A percentile compares a stretch with the other conserved stretches of the same genome.
Evolutionary conservation across 2,888 invertebrate species (phyloP).

Genomic region (Himalopsyche anomala): DNA sequence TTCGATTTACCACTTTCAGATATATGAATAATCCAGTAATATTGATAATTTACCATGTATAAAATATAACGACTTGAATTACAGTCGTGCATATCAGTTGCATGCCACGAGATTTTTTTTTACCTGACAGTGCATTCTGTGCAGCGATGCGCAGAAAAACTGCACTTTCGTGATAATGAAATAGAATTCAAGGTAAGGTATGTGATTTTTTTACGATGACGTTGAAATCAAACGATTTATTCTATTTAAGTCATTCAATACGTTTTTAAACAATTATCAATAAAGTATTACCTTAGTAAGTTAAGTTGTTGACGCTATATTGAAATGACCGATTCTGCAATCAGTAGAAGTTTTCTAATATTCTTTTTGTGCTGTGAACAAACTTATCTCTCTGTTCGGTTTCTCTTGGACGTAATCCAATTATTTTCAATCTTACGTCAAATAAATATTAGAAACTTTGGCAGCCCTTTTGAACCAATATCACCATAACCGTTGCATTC

Average conservation of each 20-base stretch:
- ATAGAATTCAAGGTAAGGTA: slow-evolving; percentile 47
- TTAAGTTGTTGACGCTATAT: too few species aligned
- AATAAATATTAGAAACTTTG: too few species aligned
- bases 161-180: slow-evolving; percentile 54
- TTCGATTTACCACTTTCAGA: slow-evolving; percentile 50
- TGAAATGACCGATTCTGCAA: too few species aligned
- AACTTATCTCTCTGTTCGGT: too few species aligned
- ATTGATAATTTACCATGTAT: slow-evolving; percentile 41
- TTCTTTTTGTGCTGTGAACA: too few species aligned
- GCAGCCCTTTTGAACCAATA: too few species aligned
- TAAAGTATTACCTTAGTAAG: too few species aligned
- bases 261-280: too few species aligned
- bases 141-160: slow-evolving; percentile 26
- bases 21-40: slow-evolving; percentile 47
- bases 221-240: neutral
- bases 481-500: too few species aligned
- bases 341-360: too few species aligned
- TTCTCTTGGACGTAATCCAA: too few species aligned
- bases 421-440: too few species aligned
- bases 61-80: slow-evolving; percentile 20
- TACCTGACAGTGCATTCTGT: neutral
- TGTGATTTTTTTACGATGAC: slow-evolving; percentile 46
- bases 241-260: neutral
- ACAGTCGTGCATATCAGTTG: slow-evolving; percentile 41
- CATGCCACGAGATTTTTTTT: slow-evolving; percentile 45